phyloP scores from a whole-genome alignment of 92 coral and sea anemone species.

The Parazoanthus darwini region DNA sequence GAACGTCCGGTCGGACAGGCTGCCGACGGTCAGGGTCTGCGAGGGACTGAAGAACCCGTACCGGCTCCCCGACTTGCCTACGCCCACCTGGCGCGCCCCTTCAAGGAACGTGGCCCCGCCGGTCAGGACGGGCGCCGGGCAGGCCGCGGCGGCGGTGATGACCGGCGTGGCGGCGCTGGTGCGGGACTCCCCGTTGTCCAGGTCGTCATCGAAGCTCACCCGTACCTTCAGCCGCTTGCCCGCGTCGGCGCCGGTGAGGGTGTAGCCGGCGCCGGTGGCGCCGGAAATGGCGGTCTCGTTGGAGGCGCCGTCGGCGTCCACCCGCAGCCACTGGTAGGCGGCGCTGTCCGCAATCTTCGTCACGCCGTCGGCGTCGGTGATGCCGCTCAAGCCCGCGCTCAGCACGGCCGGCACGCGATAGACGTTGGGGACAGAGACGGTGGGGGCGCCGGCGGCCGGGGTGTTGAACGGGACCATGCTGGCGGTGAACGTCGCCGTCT shows the following conservation, averaged over 20 bases:
- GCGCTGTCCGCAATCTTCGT: conserved; percentile 11
- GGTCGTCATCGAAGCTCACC: conserved; percentile 16
- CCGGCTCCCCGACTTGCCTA: background rate
- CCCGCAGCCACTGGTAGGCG: conserved; percentile 13
- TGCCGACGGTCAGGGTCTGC: no score
- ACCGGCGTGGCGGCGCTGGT: conserved; percentile 18
- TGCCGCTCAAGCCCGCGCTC: background rate
- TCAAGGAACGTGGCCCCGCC: conserved; percentile 17
- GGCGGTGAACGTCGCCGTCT: background rate
- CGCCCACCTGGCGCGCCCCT: conserved; percentile 19
- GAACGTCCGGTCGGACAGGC: no score
- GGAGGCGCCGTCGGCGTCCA: conserved; percentile 13
- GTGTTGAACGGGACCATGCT: conserved; percentile 10
- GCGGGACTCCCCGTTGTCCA: conserved; percentile 17
- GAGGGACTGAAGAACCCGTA: no score
- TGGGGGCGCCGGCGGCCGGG: conserved; percentile 15
- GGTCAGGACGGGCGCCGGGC: conserved; percentile 19
- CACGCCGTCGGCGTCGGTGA: conserved; percentile 13
- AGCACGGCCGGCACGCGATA: background rate
- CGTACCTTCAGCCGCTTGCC: conserved; percentile 6
- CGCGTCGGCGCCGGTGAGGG: conserved; percentile 8
- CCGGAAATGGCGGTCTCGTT: conserved; percentile 3
- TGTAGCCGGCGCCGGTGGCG: conserved; percentile 13
- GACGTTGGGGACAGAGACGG: conserved; percentile 8
- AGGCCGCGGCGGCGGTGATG: conserved; percentile 18